phyloP scores from a whole-genome alignment of 2,888 invertebrate genomes.

The Eristalis pertinax region DNA sequence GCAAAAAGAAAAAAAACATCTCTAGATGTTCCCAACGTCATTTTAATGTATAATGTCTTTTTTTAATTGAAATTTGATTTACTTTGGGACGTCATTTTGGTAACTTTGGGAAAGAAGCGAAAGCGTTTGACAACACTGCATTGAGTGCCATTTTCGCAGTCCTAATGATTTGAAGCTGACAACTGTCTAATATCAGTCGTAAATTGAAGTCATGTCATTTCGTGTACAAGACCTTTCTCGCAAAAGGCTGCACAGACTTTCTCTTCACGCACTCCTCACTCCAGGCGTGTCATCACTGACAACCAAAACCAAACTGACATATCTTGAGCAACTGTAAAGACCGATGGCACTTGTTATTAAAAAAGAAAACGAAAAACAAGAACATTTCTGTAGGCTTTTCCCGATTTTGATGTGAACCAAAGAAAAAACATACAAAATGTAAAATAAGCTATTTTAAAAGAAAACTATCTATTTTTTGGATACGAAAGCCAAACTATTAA shows the following conservation, averaged over 20 bases:
- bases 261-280: neutral
- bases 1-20: too few species aligned
- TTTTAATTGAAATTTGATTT: too few species aligned
- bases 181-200: neutral
- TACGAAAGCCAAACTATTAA: slow-evolving; percentile 17
- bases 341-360: neutral
- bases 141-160: neutral
- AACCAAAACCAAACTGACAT: neutral
- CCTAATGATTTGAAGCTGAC: too few species aligned
- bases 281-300: neutral
- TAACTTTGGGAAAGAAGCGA: too few species aligned
- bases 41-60: too few species aligned
- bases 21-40: too few species aligned
- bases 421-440: neutral
- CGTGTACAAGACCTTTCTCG: neutral
- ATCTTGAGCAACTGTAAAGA: neutral
- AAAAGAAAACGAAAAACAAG: neutral
- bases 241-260: neutral
- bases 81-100: too few species aligned
- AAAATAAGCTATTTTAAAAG: slow-evolving; percentile 20
- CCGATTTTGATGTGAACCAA: neutral
- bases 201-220: neutral
- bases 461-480: neutral
- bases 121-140: too few species aligned
- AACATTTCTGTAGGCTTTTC: neutral